phyloP scores from a whole-genome alignment of 1,140 invertebrate species.

The Heliconius congener region DNA sequence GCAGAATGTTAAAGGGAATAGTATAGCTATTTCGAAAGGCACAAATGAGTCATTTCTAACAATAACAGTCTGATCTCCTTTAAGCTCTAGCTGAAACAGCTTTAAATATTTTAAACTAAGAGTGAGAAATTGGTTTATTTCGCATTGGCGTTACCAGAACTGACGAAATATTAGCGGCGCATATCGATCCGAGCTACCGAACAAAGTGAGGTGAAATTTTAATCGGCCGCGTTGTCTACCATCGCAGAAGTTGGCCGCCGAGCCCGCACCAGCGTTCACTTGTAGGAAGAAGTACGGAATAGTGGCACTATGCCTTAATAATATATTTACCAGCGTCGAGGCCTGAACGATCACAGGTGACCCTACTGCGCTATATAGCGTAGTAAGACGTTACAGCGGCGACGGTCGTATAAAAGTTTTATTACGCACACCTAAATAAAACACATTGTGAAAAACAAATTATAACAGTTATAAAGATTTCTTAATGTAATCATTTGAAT shows the following conservation, averaged over 20 bases:
- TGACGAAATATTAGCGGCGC: constrained; percentile 55
- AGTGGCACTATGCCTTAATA: constrained; percentile 49
- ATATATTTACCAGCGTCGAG: constrained; percentile 32
- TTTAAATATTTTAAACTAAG: background rate
- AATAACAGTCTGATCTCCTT: background rate
- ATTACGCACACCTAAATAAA: too few relatives aligned
- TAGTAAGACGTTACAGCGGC: too few relatives aligned
- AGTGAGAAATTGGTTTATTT: background rate
- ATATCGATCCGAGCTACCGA: constrained; percentile 67
- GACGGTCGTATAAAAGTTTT: too few relatives aligned
- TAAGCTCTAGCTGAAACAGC: background rate
- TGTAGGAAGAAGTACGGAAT: constrained; percentile 35
- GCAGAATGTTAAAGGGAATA: background rate
- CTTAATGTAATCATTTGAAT: too few relatives aligned
- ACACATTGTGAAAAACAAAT: too few relatives aligned
- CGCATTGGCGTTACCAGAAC: background rate
- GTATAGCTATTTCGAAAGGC: too few relatives aligned
- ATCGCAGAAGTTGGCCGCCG: constrained; percentile 60
- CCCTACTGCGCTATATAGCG: background rate
- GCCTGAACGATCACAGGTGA: constrained; percentile 37
- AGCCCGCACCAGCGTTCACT: constrained; percentile 50
- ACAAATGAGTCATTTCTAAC: background rate
- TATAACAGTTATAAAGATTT: constrained; percentile 8
- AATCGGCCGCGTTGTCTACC: constrained; percentile 72
- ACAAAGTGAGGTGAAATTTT: constrained; percentile 78